A percentile compares a stretch with the other conserved stretches of the same genome.
phyloP scores from a whole-genome alignment of 2,888 invertebrate species.

The Willowsia nigromaculata region DNA sequence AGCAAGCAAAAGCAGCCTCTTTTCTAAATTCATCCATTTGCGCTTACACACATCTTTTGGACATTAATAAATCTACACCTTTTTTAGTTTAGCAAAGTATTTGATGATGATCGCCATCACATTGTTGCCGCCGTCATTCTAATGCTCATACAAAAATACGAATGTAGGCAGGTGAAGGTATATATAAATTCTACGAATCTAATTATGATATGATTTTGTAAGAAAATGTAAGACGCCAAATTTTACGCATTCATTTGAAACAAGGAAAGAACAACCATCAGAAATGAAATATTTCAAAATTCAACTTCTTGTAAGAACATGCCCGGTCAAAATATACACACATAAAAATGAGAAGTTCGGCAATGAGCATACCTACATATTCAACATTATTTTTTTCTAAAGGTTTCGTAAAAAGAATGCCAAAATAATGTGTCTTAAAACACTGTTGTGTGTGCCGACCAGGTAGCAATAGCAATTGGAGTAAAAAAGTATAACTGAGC shows the following conservation, averaged over 20 bases:
- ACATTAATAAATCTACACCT: slow-evolving; percentile 36
- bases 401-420: slow-evolving; percentile 51
- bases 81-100: slow-evolving; percentile 13
- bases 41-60: neutral
- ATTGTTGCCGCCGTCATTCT: too few species aligned
- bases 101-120: neutral
- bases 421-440: slow-evolving; percentile 56
- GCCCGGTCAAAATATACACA: slow-evolving; percentile 17
- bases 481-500: slow-evolving; percentile 35
- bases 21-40: slow-evolving; percentile 17
- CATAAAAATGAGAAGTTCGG: neutral
- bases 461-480: slow-evolving; percentile 51
- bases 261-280: neutral
- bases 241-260: neutral
- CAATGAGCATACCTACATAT: neutral
- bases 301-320: neutral
- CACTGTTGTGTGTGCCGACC: neutral
- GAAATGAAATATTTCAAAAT: slow-evolving; percentile 22
- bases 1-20: neutral
- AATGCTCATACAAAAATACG: neutral
- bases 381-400: slow-evolving; percentile 22
- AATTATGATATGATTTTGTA: slow-evolving; percentile 23
- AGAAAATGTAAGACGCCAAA: neutral
- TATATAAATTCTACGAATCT: slow-evolving; percentile 12
- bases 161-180: neutral